These are phyloP conservation scores for Lutjanus argentimaculatus DNA, from an alignment of 2,797 vertebrate species.

Conservation along the genomic window DNA sequence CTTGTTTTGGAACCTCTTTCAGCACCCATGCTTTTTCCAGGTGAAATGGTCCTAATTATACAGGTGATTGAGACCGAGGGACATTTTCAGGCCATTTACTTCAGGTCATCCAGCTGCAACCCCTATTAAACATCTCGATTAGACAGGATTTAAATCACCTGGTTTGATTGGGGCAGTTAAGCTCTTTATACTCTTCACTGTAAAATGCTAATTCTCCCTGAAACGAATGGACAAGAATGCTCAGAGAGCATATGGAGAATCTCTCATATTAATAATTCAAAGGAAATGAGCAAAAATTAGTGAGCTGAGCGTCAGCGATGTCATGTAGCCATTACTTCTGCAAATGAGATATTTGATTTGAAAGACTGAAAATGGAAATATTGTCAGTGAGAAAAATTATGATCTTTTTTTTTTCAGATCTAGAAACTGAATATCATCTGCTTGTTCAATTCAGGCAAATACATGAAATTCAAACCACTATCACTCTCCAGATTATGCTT, in stretches of 20 bases:
- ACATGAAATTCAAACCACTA: slow-evolving; percentile 10
- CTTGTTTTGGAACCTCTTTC: slow-evolving; percentile 4
- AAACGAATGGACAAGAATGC: slow-evolving; percentile 92
- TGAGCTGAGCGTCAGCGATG: slow-evolving; percentile 84
- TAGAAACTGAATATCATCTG: slow-evolving; percentile 36
- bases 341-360: slow-evolving; percentile 76
- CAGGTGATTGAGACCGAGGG: slow-evolving; percentile 46
- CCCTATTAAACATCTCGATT: slow-evolving; percentile 92
- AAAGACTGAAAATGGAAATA: slow-evolving; percentile 74
- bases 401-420: neutral
- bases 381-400: slow-evolving; percentile 38
- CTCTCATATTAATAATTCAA: slow-evolving; percentile 97
- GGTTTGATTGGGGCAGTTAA: slow-evolving; percentile 94
- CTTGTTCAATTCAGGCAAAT: slow-evolving; percentile 16
- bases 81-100: slow-evolving; percentile 68
- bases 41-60: slow-evolving; percentile 53
- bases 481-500: slow-evolving; percentile 31
- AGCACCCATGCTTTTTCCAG: slow-evolving; percentile 30
- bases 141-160: slow-evolving; percentile 93
- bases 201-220: slow-evolving; percentile 90
- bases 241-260: slow-evolving; percentile 94
- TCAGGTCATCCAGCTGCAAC: slow-evolving; percentile 87
- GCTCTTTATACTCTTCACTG: slow-evolving; percentile 92
- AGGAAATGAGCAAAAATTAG: slow-evolving; percentile 96
- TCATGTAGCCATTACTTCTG: slow-evolving; percentile 92